A percentile compares a stretch with the other conserved stretches of the same genome.
These are phyloP conservation scores for Tangachromis dhanisi DNA, from an alignment of 2,113 vertebrate species.

Conservation along the genomic window DNA sequence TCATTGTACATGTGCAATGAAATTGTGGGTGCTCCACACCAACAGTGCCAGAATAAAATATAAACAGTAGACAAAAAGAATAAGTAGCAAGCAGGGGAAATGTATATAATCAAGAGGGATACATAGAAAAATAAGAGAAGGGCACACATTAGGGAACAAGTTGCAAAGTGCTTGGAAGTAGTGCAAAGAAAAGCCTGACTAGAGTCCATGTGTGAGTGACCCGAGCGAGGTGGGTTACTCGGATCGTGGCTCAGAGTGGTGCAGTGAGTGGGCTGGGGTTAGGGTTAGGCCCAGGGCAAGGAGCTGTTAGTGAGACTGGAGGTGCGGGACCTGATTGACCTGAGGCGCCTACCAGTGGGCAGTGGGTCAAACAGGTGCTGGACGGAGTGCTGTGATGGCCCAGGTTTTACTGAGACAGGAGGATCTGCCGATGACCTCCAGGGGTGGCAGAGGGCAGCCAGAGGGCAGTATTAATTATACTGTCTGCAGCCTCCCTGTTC, in stretches of 20 bases:
- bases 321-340: background rate
- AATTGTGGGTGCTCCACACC: background rate
- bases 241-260: fast-evolving
- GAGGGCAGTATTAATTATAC: background rate
- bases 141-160: background rate
- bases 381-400: background rate
- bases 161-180: background rate
- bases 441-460: background rate
- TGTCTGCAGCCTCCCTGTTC: background rate
- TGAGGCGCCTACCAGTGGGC: background rate
- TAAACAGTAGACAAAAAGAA: background rate
- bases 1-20: background rate
- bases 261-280: background rate
- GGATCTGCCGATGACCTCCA: background rate
- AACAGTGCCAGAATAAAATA: background rate
- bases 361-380: background rate
- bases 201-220: background rate
- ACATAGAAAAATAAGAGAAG: background rate
- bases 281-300: background rate
- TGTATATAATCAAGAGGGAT: background rate
- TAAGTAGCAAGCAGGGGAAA: background rate
- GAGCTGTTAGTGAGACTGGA: background rate
- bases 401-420: background rate
- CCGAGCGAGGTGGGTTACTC: fast-evolving
- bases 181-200: background rate